Evolutionary conservation across 2,888 invertebrate genomes (phyloP).

Genomic region (Heliconius ismenius): DNA sequence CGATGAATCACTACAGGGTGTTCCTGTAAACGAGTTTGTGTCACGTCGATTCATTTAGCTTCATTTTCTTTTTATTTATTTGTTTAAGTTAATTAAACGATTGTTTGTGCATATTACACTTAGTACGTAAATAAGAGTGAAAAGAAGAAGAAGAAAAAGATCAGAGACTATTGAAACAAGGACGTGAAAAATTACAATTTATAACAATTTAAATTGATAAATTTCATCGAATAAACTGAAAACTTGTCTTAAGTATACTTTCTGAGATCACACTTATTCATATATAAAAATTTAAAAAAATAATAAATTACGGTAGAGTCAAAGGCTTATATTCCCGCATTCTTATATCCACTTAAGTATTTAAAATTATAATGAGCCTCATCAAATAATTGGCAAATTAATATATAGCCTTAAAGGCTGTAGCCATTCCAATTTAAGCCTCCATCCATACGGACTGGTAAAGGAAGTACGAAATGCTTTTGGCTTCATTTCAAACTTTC

Average conservation of each 20-base stretch:
- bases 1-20: constrained; percentile 47
- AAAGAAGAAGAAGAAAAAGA: neutral
- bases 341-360: constrained; percentile 12
- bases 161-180: neutral
- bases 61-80: constrained; percentile 31
- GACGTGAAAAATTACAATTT: neutral
- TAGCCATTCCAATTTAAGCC: constrained; percentile 1
- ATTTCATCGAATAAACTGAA: too few species aligned
- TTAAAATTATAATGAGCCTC: constrained; percentile 4
- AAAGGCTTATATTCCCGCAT: neutral
- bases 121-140: neutral
- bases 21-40: constrained; percentile 31
- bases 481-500: constrained; percentile 4
- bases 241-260: neutral
- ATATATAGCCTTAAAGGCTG: neutral
- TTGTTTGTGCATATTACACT: neutral
- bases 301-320: neutral
- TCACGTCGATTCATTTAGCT: constrained; percentile 37
- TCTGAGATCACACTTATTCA: neutral
- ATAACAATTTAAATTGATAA: neutral
- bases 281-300: neutral
- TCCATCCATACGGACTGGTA: neutral
- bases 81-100: constrained; percentile 6
- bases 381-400: constrained; percentile 15
- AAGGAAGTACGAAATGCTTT: constrained; percentile 2